Percentiles rank a stretch among this genome's conserved stretches.
These are phyloP conservation scores for Pseudachorutes palmiensis DNA, from an alignment of 1,140 invertebrate genomes.

Conservation along the genomic window DNA sequence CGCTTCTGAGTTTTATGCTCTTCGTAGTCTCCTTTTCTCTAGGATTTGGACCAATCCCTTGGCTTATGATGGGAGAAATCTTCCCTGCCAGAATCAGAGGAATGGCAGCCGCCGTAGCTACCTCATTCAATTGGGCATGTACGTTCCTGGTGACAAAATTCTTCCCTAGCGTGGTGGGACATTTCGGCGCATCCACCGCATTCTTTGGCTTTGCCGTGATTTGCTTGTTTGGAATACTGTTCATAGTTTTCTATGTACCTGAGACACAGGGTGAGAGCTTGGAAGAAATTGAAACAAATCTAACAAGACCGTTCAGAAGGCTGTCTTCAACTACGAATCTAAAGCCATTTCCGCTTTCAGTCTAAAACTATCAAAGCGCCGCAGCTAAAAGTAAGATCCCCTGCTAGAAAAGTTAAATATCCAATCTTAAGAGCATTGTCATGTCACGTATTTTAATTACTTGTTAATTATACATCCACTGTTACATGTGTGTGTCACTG, in stretches of 20 bases:
- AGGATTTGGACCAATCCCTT: conserved; percentile 75
- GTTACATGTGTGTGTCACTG: too few relatives aligned
- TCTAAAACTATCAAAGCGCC: conserved; percentile 26
- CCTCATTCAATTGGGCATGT: conserved; percentile 35
- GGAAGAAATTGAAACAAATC: conserved; percentile 49
- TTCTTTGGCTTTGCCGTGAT: conserved; percentile 43
- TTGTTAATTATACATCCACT: too few relatives aligned
- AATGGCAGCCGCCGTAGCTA: conserved; percentile 23
- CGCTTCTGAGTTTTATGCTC: conserved; percentile 68
- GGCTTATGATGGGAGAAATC: conserved; percentile 53
- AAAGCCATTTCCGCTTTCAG: conserved; percentile 31
- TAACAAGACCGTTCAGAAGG: conserved; percentile 29
- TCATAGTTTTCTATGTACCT: conserved; percentile 49
- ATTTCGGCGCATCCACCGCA: conserved; percentile 43
- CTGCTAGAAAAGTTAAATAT: too few relatives aligned
- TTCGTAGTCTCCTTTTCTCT: conserved; percentile 84
- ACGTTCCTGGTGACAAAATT: conserved; percentile 50
- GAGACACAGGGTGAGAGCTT: conserved; percentile 53
- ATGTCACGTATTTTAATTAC: too few relatives aligned
- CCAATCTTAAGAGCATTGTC: too few relatives aligned
- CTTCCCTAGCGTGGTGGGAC: conserved; percentile 46
- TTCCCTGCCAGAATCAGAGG: conserved; percentile 28
- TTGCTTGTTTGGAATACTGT: conserved; percentile 46
- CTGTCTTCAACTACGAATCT: conserved; percentile 35
- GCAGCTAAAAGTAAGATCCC: too few relatives aligned